These are phyloP conservation scores for Ariopsis seemanni DNA, from an alignment of 2,113 vertebrate species.

Conservation along the genomic window DNA sequence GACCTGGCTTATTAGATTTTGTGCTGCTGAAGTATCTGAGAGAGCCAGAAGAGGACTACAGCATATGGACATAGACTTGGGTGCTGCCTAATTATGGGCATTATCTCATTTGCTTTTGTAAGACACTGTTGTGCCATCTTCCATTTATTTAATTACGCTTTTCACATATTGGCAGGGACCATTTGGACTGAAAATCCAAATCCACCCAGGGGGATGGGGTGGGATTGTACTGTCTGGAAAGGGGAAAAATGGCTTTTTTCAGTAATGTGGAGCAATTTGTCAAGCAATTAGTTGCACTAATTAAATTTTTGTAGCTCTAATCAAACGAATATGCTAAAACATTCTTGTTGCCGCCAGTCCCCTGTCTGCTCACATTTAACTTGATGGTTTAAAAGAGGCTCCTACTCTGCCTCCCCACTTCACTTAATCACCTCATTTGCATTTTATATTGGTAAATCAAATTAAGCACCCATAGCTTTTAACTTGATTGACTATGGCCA, in stretches of 20 bases:
- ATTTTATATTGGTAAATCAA: conserved; percentile 99
- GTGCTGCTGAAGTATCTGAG: conserved; percentile 58
- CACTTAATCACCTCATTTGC: conserved; percentile 99
- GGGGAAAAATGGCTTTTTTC: conserved; percentile 81
- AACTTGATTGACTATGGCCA: conserved; percentile 99
- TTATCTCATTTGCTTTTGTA: conserved; percentile 90
- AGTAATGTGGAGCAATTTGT: conserved; percentile 93
- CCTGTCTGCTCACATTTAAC: conserved; percentile 97
- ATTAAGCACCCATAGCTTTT: conserved; percentile 99
- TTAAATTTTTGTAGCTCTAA: conserved; percentile 97
- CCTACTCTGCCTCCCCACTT: conserved; percentile 90
- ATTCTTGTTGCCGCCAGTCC: conserved; percentile 92
- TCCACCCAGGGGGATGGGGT: conserved; percentile 65
- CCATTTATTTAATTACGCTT: conserved; percentile 99
- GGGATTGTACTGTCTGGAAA: conserved; percentile 65
- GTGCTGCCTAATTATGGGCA: conserved; percentile 87
- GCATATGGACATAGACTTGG: conserved; percentile 80
- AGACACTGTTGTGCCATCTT: conserved; percentile 88
- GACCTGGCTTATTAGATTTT: conserved; percentile 69
- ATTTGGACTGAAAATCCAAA: conserved; percentile 84
- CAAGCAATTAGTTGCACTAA: conserved; percentile 95
- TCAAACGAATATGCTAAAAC: conserved; percentile 99
- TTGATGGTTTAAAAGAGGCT: conserved; percentile 98
- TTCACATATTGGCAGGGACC: conserved; percentile 91
- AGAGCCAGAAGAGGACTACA: conserved; percentile 69